Evolutionary conservation across 2,888 invertebrate genomes (phyloP), one percentile per base, ranked within the genome.

Genomic region (Scaptomyza parva): DNA sequence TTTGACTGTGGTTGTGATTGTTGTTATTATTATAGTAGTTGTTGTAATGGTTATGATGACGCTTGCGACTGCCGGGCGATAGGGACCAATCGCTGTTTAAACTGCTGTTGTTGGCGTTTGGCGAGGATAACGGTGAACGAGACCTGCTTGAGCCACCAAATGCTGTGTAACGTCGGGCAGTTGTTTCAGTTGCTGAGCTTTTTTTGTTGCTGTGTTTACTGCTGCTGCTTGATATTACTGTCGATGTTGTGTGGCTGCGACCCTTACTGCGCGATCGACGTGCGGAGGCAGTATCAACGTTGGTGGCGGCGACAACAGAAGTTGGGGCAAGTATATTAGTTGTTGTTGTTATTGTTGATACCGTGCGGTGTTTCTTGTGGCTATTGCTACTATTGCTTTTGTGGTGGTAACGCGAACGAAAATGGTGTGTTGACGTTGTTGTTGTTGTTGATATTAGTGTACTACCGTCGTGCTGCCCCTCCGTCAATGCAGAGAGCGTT

Each of bases 401-500:
- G 70, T 53, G 83, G 59, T 41, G 54, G 65, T 52, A 62, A 40
- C 59, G 70, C 18, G 35, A 8, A 35, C 65, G 54, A 17, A 37
- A 44, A 58, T 59, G 67, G 51, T 63, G 33, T 44, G 54, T 58
- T 52, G 59, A 54, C 43, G 40, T 71, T 66, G 65, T 67, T 68
- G 74, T 41, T 54, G 78, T 60, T 63, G 76, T 66, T 75, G 81
- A 74, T 70, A 52, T 58, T 67, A 41, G 75, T 69, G 60, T 75
- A 77, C 82, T 87, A 86, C 83, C 86, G 78, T 86, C 88, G 88
- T 90, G 88, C 89, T 91, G 92, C 92, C 92, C 95, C 94, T 94
- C 94, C 93, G 94, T 93, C 93, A 94, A 93, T 93, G 94, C 94
- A 94, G 94, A 94, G 94, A 94, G 94, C 93, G 93, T 93, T 93